Evolutionary conservation across 2,113 vertebrate genomes (phyloP), one percentile per base, ranked within the genome.

Genomic region (Beaufortia kweichowensis): DNA sequence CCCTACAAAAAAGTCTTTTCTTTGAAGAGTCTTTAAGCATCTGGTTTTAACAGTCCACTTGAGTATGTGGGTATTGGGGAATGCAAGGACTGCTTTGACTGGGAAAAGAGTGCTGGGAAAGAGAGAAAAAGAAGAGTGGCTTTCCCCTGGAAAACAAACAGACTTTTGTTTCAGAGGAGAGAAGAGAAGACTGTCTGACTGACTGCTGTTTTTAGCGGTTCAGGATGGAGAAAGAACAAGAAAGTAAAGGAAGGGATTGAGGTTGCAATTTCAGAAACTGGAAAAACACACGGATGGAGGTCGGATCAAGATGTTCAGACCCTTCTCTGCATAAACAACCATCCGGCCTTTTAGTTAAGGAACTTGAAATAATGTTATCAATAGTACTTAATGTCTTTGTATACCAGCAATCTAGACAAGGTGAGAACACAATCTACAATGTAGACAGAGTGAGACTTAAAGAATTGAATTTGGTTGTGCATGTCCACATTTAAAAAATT

Each of bases 131-230:
- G 71, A 69, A 43, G 73, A 80, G 55, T 50, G 33, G 78, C 74
- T 80, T 59, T 63, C 41, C 43, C 69, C 28, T 77, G 75, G 56
- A 77, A 70, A 78, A 83, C 82, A 83, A 68, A 65, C 70, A 39
- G 64, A 65, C 78, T 83, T 78, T 83, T 83, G 82, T 83, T 78
- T 77, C 21, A 41, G 69, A 76, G 33, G 24, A 46, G 24, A 66
- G 63, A 33, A 64, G 60, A 69, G 68, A 71, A 55, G 66, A 56
- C 50, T 57, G 68, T 24, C 68, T 70, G 67, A 23, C 67, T 56
- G 67, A 43, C 53, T 56, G 46, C 24, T 11, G 39, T 21, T 33
- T 17, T 60, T 64, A 29, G 31, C 39, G 57, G 48, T 21, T 73
- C 56, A 4, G 35, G 60, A 28, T 28, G 48, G 29, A 56, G 55